Percentiles rank a stretch among this genome's conserved stretches.
Evolutionary conservation across 2,113 vertebrate species (phyloP).

Genomic region (Phalacrocorax brasilianus): DNA sequence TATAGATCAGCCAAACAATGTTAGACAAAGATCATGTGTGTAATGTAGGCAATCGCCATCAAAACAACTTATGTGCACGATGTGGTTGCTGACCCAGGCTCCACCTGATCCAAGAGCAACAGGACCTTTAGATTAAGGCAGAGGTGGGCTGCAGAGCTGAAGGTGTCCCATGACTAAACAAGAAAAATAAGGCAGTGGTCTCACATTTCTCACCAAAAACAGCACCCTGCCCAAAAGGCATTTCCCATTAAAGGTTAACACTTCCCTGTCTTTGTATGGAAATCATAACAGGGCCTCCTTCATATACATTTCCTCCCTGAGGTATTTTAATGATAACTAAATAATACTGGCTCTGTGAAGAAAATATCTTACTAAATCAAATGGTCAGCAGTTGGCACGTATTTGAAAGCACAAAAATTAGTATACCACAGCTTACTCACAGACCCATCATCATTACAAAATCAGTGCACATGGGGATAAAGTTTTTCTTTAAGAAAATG

Average conservation of each 20-base stretch:
- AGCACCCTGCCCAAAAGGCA: background rate
- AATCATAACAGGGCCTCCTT: background rate
- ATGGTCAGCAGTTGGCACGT: background rate
- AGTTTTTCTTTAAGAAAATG: background rate
- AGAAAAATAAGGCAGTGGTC: background rate
- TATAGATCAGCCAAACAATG: background rate
- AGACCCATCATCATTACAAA: background rate
- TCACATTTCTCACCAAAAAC: background rate
- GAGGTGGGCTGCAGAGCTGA: background rate
- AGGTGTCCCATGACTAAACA: background rate
- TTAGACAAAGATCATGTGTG: background rate
- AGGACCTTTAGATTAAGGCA: background rate
- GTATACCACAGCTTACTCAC: background rate
- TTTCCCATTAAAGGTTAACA: background rate
- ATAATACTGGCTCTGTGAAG: background rate
- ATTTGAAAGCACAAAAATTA: background rate
- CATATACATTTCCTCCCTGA: background rate
- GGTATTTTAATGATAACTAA: background rate
- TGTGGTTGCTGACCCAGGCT: background rate
- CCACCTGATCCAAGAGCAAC: fast-evolving
- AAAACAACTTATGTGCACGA: background rate
- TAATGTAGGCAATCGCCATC: background rate
- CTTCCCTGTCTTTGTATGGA: background rate
- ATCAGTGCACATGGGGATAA: background rate
- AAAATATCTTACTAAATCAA: background rate